A percentile compares a stretch with the other conserved stretches of the same genome.
Conservation (phyloP, 30 jellyfish, hydroid and myxozoan genomes). For the Turritopsis rubra region DNA sequence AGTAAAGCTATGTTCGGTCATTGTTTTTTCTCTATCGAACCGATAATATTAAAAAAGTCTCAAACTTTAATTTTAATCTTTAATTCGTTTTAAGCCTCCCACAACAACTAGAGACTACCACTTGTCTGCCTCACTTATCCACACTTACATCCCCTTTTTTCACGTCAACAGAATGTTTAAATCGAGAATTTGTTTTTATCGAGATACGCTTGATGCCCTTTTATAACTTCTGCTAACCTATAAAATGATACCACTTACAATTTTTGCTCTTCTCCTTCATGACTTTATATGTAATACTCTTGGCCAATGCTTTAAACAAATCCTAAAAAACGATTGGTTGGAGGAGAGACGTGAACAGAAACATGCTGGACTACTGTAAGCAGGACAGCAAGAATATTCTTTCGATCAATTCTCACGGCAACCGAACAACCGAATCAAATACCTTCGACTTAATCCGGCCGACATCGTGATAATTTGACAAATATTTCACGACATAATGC, state of each 20-base stretch:
- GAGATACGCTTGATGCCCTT: too few relatives aligned
- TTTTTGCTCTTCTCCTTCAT: conserved; percentile 31
- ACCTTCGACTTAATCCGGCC: conserved; percentile 51
- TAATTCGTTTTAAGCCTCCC: too few relatives aligned
- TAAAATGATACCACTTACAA: conserved; percentile 37
- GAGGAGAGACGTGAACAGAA: neutral
- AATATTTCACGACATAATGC: conserved; percentile 47
- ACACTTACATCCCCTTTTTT: too few relatives aligned
- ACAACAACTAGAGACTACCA: too few relatives aligned
- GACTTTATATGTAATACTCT: conserved; percentile 39
- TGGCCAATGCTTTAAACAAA: conserved; percentile 64
- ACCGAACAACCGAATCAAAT: neutral
- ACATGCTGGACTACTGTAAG: neutral
- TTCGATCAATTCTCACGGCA: too few relatives aligned
- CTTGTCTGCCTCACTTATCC: too few relatives aligned
- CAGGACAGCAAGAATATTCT: neutral
- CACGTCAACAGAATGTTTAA: too few relatives aligned
- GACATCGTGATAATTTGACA: conserved; percentile 43
- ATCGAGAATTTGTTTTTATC: too few relatives aligned
- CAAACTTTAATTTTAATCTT: too few relatives aligned
- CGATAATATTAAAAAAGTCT: too few relatives aligned
- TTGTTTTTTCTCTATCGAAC: too few relatives aligned
- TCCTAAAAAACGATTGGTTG: conserved; percentile 20
- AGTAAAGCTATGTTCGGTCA: too few relatives aligned
- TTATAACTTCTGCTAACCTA: neutral